phyloP scores from a whole-genome alignment of 2,888 invertebrate species.

The Dinocampus coccinellae region DNA sequence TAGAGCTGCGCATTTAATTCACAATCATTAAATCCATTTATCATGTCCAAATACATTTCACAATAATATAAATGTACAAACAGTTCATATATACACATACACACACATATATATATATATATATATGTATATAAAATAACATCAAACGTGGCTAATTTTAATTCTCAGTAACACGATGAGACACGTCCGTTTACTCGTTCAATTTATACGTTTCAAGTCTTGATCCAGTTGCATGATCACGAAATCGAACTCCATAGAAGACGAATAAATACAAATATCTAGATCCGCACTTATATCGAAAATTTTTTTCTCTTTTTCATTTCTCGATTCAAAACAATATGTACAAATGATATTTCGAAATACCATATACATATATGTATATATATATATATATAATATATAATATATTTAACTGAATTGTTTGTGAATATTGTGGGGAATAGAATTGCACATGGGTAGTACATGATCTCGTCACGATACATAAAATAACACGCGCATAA shows the following conservation, averaged over 20 bases:
- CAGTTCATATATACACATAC: background rate
- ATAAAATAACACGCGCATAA: constrained; percentile 47
- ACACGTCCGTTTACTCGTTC: constrained; percentile 3
- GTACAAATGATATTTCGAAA: constrained; percentile 37
- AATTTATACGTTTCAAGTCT: constrained; percentile 18
- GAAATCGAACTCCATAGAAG: constrained; percentile 19
- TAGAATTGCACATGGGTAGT: constrained; percentile 48
- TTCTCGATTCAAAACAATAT: constrained; percentile 11
- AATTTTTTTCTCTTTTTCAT: constrained; percentile 8
- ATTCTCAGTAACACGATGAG: constrained; percentile 26
- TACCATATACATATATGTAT: background rate
- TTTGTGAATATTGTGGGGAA: constrained; percentile 32
- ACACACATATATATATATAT: background rate
- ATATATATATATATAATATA: background rate
- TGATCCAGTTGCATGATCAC: constrained; percentile 38
- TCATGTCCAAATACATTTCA: background rate
- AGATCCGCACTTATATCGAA: background rate
- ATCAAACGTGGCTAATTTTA: constrained; percentile 36
- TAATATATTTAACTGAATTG: background rate
- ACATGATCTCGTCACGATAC: constrained; percentile 47
- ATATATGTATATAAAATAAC: constrained; percentile 2
- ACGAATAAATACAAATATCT: background rate
- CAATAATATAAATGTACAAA: constrained; percentile 19
- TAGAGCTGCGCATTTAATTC: constrained; percentile 1
- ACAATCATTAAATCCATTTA: background rate